Percentiles rank a stretch among this genome's conserved stretches.
Conservation (phyloP, 2,888 invertebrate genomes). For the Micoletzkya japonica region DNA sequence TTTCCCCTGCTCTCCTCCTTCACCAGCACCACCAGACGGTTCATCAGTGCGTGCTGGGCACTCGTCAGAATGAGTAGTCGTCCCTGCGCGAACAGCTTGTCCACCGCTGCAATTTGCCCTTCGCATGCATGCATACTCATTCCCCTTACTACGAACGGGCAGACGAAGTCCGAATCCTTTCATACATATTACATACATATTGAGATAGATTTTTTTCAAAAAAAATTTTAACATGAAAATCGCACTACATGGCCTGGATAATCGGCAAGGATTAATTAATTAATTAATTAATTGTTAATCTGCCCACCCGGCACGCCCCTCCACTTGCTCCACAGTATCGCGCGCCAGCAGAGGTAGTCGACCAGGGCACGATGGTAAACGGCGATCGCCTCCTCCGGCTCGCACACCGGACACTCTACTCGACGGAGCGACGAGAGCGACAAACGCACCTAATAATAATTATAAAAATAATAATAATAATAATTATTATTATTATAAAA, state of each 20-base stretch:
- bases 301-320: not conserved
- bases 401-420: constrained; percentile 18
- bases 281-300: not conserved
- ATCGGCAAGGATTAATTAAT: too few species aligned
- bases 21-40: constrained; percentile 35
- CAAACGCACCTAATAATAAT: not conserved
- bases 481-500: too few species aligned
- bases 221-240: too few species aligned
- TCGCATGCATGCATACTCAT: too few species aligned
- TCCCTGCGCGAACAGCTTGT: constrained; percentile 45
- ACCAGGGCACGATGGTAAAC: not conserved
- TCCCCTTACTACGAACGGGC: too few species aligned
- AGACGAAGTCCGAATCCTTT: too few species aligned
- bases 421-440: constrained; percentile 1
- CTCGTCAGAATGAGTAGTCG: constrained; percentile 50
- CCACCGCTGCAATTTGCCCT: constrained; percentile 28
- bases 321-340: constrained; percentile 10
- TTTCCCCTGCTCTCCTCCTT: constrained; percentile 27
- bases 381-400: not conserved
- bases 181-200: too few species aligned
- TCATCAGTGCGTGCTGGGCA: constrained; percentile 32
- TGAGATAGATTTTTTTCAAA: too few species aligned
- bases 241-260: too few species aligned
- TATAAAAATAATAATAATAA: too few species aligned
- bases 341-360: not conserved